Evolutionary conservation across 1,140 invertebrate species (phyloP).

Genomic region (Temnothorax nylanderi): DNA sequence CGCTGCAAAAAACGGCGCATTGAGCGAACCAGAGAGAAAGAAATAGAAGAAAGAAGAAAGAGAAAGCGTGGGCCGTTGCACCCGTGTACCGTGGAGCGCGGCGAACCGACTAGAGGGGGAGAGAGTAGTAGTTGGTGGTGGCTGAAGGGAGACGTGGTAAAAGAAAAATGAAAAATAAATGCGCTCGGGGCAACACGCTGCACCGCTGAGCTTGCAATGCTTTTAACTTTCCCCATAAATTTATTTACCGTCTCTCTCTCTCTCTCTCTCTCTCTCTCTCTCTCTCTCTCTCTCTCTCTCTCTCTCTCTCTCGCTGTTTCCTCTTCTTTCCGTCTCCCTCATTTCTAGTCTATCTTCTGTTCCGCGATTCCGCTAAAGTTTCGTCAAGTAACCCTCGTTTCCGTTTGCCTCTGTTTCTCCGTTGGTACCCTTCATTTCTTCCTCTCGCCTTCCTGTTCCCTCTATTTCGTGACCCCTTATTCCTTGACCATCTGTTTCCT

Average conservation of each 20-base stretch:
- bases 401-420: conserved; percentile 60
- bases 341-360: conserved; percentile 41
- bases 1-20: conserved; percentile 42
- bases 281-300: conserved; percentile 13
- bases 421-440: conserved; percentile 22
- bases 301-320: no score
- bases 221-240: conserved; percentile 83
- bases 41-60: conserved; percentile 7
- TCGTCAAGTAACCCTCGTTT: conserved; percentile 75
- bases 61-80: conserved; percentile 20
- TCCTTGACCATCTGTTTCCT: conserved; percentile 61
- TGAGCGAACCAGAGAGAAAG: conserved; percentile 40
- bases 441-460: conserved; percentile 3
- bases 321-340: background rate
- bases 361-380: conserved; percentile 79
- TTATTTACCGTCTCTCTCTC: conserved; percentile 76
- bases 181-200: conserved; percentile 70
- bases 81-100: background rate
- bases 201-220: conserved; percentile 77
- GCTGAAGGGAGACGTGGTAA: conserved; percentile 9
- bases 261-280: background rate
- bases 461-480: conserved; percentile 46
- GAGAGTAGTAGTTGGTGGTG: conserved; percentile 33
- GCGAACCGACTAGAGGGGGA: conserved; percentile 1
- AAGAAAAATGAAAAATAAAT: conserved; percentile 76